phyloP scores from a whole-genome alignment of 2,797 vertebrate genomes.

The Chloroceryle inda region DNA sequence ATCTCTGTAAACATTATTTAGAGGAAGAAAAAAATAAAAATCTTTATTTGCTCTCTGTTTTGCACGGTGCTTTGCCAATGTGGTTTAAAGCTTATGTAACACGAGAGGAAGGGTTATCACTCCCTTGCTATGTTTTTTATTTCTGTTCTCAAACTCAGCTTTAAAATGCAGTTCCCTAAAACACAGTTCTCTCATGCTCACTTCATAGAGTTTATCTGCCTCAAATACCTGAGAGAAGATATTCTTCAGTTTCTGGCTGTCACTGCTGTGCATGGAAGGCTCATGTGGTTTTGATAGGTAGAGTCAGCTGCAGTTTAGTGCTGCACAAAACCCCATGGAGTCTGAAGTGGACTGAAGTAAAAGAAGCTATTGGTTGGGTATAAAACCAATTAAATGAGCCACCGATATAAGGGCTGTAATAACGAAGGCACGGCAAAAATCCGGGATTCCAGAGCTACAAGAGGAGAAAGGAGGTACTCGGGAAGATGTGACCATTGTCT shows the following conservation, averaged over 20 bases:
- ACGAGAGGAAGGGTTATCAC: background rate
- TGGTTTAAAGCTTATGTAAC: background rate
- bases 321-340: background rate
- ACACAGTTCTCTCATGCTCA: background rate
- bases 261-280: background rate
- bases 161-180: background rate
- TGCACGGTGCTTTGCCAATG: background rate
- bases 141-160: background rate
- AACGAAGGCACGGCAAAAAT: background rate
- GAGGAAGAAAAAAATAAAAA: background rate
- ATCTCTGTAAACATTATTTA: background rate
- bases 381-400: background rate
- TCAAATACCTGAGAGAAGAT: background rate
- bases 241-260: background rate
- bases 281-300: background rate
- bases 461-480: accelerated
- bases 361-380: background rate
- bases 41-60: background rate
- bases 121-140: background rate
- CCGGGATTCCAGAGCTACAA: background rate
- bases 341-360: background rate
- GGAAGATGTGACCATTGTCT: background rate
- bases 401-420: background rate
- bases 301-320: background rate
- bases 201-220: background rate